Percentiles rank a stretch among this genome's conserved stretches.
Conservation (phyloP, 2,797 vertebrate species). For the Sylvia borin region DNA sequence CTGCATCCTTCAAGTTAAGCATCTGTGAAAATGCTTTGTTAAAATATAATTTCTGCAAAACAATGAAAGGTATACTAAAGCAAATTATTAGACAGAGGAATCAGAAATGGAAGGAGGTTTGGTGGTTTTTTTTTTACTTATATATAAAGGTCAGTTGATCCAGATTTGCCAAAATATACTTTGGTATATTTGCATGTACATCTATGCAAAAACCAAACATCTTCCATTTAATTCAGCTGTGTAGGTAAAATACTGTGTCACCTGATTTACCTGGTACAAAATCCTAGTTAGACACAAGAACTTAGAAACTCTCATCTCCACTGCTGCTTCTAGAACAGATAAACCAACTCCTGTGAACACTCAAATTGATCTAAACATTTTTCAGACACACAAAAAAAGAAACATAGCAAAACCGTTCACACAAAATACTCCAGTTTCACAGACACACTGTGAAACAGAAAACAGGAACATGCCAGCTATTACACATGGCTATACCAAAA, state of each 20-base stretch:
- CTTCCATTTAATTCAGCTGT: background rate
- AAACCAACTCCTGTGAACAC: background rate
- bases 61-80: background rate
- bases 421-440: background rate
- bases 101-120: background rate
- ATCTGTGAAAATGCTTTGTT: background rate
- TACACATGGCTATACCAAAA: slow-evolving; percentile 37
- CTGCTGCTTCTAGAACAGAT: background rate
- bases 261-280: background rate
- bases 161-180: background rate
- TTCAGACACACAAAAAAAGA: background rate
- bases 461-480: slow-evolving; percentile 14
- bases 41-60: background rate
- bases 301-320: background rate
- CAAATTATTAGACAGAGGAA: background rate
- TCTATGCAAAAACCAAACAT: background rate
- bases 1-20: background rate
- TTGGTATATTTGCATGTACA: background rate
- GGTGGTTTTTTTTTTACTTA: background rate
- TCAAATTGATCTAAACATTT: background rate
- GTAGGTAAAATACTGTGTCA: background rate
- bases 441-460: slow-evolving; percentile 1
- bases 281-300: background rate
- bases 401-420: background rate
- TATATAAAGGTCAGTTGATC: background rate